Percentiles rank a stretch among this genome's conserved stretches.
phyloP scores from a whole-genome alignment of 2,888 invertebrate species.

The Tenthredo amoena region DNA sequence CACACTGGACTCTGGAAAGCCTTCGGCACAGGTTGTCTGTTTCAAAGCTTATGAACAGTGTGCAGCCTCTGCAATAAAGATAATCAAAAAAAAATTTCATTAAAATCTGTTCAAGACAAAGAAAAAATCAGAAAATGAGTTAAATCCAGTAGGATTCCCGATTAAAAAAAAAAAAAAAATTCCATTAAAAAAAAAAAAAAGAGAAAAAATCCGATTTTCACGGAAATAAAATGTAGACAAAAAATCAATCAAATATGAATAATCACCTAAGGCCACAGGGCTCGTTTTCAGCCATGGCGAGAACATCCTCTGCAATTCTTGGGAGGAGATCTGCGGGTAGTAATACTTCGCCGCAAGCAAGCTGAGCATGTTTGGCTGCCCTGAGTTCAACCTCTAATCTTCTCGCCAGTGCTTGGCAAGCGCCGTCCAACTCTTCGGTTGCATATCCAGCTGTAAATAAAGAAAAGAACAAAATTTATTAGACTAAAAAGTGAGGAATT shows the following conservation, averaged over 20 bases:
- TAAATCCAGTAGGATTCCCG: too few species aligned
- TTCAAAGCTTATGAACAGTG: constrained; percentile 91
- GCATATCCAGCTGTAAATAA: constrained; percentile 76
- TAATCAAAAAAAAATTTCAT: constrained; percentile 47
- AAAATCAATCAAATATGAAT: constrained; percentile 1
- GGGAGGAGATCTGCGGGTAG: constrained; percentile 91
- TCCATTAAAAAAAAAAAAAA: constrained; percentile 54
- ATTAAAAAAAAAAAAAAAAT: constrained; percentile 56
- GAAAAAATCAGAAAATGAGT: not conserved
- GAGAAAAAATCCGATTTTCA: not conserved
- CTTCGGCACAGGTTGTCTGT: constrained; percentile 85
- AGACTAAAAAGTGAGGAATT: not conserved
- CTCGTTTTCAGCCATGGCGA: constrained; percentile 92
- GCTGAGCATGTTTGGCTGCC: constrained; percentile 89
- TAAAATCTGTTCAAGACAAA: not conserved
- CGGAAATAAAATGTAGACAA: not conserved
- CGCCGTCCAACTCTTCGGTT: constrained; percentile 79
- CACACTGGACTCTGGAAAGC: constrained; percentile 91
- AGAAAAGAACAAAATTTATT: constrained; percentile 37
- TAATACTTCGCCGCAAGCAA: constrained; percentile 91
- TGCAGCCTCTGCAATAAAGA: constrained; percentile 83
- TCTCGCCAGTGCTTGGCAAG: constrained; percentile 85
- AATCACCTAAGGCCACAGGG: constrained; percentile 89
- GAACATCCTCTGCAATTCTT: constrained; percentile 88
- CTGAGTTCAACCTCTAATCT: constrained; percentile 89